Percentiles rank a stretch among this genome's conserved stretches.
These are phyloP conservation scores for Tuta absoluta DNA, from an alignment of 2,888 invertebrate species.

Conservation along the genomic window DNA sequence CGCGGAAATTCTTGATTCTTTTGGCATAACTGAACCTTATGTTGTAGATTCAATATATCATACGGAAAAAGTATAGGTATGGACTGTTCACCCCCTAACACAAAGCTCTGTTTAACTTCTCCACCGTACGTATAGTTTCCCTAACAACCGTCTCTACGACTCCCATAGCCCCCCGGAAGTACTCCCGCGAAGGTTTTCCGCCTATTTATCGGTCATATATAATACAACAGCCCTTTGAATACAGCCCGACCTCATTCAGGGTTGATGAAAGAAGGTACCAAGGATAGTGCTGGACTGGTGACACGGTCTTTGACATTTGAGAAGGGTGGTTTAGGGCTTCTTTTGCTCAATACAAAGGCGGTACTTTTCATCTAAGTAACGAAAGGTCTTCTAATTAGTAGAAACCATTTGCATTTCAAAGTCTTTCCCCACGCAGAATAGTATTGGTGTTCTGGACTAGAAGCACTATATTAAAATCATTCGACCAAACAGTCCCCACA, in stretches of 20 bases:
- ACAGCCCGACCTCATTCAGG: constrained; percentile 48
- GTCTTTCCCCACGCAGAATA: too few species aligned
- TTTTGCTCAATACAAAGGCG: background rate
- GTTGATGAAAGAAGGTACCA: constrained; percentile 49
- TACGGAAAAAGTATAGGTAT: too few species aligned
- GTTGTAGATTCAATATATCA: too few species aligned
- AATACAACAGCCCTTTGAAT: constrained; percentile 52
- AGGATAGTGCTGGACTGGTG: constrained; percentile 20
- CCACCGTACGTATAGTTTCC: constrained; percentile 8
- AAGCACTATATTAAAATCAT: too few species aligned
- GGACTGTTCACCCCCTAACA: background rate
- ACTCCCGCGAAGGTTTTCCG: constrained; percentile 70
- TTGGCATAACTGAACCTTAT: too few species aligned
- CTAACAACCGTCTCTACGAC: constrained; percentile 22
- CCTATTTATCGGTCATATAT: constrained; percentile 65
- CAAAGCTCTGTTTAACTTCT: background rate
- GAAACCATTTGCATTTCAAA: background rate
- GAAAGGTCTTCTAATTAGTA: background rate
- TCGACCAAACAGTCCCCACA: too few species aligned
- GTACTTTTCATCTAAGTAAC: background rate
- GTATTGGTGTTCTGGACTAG: too few species aligned
- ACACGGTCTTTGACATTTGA: constrained; percentile 15
- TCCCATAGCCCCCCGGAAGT: constrained; percentile 51
- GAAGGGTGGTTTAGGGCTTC: constrained; percentile 7
- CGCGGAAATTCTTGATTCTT: constrained; percentile 5